Conservation (phyloP, 2,888 invertebrate species). For the Acleris holmiana region DNA sequence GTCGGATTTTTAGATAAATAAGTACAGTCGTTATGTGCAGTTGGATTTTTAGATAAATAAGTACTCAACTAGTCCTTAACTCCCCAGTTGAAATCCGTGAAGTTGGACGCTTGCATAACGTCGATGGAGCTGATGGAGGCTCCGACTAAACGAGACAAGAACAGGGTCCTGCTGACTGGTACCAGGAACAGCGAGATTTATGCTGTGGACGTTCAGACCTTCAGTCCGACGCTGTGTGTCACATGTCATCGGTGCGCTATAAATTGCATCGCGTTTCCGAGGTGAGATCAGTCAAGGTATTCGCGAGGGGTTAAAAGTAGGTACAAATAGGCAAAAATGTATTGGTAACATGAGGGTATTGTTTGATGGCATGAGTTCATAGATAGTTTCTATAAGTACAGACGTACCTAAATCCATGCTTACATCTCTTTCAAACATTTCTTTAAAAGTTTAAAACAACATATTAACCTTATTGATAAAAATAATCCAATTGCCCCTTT, state of each 20-base stretch:
- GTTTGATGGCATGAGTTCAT: too few relatives aligned
- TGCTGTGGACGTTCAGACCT: slow-evolving; percentile 87
- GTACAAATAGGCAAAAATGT: too few relatives aligned
- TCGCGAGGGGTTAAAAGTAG: too few relatives aligned
- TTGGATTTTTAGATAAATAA: neutral
- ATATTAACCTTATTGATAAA: too few relatives aligned
- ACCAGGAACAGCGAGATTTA: slow-evolving; percentile 93
- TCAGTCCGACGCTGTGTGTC: slow-evolving; percentile 87
- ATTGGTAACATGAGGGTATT: too few relatives aligned
- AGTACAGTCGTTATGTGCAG: too few relatives aligned
- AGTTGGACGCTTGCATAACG: slow-evolving; percentile 88
- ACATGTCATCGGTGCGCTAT: slow-evolving; percentile 93
- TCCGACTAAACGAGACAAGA: slow-evolving; percentile 53
- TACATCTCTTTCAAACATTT: too few relatives aligned
- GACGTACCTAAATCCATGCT: too few relatives aligned
- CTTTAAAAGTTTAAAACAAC: too few relatives aligned
- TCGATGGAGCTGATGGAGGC: slow-evolving; percentile 87
- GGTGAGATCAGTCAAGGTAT: slow-evolving; percentile 67
- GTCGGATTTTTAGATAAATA: too few relatives aligned
- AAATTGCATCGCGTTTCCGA: slow-evolving; percentile 92
- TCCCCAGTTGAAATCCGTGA: slow-evolving; percentile 70
- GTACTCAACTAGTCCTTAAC: neutral
- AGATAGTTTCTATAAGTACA: too few relatives aligned
- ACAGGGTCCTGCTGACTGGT: slow-evolving; percentile 88
- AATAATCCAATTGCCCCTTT: too few relatives aligned